phyloP scores from a whole-genome alignment of 2,113 vertebrate species.

The Oreocharis arfaki region DNA sequence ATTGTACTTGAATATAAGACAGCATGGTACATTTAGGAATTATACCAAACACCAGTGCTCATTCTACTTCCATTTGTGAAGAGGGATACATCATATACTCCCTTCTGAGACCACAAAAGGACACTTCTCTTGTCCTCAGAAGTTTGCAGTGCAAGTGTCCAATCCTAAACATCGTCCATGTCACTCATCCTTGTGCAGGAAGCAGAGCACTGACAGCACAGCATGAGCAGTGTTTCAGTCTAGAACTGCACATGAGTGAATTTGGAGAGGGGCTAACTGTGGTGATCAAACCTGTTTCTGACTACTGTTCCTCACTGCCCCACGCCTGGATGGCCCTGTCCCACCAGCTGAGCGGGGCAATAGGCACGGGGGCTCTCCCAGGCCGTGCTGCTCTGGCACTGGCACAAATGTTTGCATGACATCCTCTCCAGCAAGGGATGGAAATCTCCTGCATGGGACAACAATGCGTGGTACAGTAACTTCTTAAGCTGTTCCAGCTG shows the following conservation, averaged over 20 bases:
- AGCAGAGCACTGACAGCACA: not conserved
- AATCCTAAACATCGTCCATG: not conserved
- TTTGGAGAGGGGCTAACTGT: not conserved
- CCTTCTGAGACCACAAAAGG: not conserved
- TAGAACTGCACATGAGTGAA: not conserved
- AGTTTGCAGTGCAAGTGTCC: not conserved
- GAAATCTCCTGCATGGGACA: conserved; percentile 23
- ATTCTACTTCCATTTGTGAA: not conserved
- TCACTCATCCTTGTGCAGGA: not conserved
- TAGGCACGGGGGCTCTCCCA: not conserved
- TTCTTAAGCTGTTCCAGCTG: conserved; percentile 53
- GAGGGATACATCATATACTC: not conserved
- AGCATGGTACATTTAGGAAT: not conserved
- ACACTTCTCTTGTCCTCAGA: not conserved
- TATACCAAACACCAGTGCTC: not conserved
- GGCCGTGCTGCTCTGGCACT: not conserved
- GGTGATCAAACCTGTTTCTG: not conserved
- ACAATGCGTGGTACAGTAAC: not conserved
- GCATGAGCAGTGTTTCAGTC: not conserved
- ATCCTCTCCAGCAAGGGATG: not conserved
- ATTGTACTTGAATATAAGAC: not conserved
- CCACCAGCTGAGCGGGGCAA: not conserved
- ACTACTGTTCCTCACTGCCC: accelerated
- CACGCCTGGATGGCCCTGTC: not conserved
- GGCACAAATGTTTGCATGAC: not conserved